Conservation (phyloP, 2,888 invertebrate genomes). For the Pheosia gnoma region DNA sequence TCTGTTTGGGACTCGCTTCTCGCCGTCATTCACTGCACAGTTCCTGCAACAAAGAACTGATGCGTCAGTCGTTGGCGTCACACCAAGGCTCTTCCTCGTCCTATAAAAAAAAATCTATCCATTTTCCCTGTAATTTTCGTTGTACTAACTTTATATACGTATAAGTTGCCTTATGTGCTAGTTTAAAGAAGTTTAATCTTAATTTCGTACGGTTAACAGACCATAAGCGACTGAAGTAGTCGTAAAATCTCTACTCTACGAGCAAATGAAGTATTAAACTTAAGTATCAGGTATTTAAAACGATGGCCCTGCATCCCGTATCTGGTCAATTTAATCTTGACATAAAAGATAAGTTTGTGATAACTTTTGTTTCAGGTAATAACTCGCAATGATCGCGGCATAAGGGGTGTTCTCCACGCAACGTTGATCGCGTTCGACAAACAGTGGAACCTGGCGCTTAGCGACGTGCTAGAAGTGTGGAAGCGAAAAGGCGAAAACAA, state of each 20-base stretch:
- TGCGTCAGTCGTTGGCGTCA: neutral
- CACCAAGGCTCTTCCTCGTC: neutral
- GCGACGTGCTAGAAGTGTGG: constrained; percentile 93
- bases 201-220: too few species aligned
- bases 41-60: constrained; percentile 60
- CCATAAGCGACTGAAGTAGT: too few species aligned
- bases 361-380: constrained; percentile 83
- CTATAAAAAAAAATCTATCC: neutral
- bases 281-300: too few species aligned
- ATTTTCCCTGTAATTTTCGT: constrained; percentile 3
- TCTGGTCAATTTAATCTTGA: too few species aligned
- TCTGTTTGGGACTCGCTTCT: constrained; percentile 50
- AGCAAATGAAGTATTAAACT: too few species aligned
- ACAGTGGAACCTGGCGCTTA: constrained; percentile 95
- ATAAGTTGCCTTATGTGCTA: too few species aligned
- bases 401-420: constrained; percentile 92
- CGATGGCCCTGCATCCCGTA: too few species aligned
- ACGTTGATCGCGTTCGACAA: constrained; percentile 95
- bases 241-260: too few species aligned
- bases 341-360: neutral
- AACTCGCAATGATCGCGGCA: constrained; percentile 87
- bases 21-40: constrained; percentile 46
- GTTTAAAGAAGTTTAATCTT: too few species aligned
- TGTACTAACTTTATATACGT: neutral
- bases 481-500: constrained; percentile 84